Conservation (phyloP, 1,140 invertebrate species). For the Heliothis virescens region DNA sequence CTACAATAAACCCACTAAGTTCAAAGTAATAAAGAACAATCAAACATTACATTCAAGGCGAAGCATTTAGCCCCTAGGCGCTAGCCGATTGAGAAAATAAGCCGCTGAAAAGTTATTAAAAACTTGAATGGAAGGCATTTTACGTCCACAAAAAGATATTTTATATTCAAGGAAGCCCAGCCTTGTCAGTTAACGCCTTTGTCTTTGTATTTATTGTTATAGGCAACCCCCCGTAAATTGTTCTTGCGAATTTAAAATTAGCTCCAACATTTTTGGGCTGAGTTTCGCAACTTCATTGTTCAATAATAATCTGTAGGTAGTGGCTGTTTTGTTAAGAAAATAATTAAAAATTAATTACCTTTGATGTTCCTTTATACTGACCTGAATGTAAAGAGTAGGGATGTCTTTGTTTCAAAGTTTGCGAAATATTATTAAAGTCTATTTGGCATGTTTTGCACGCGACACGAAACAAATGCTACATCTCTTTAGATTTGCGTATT, state of each 20-base stretch:
- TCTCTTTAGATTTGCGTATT: no score
- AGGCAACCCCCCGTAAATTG: slow-evolving; percentile 5
- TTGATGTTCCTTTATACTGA: no score
- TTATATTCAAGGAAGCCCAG: slow-evolving; percentile 8
- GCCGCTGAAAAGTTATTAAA: background rate
- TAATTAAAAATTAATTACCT: slow-evolving; percentile 1
- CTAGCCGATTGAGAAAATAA: background rate
- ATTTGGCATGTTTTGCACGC: no score
- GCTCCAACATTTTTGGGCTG: background rate
- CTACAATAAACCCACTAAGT: background rate
- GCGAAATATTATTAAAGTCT: no score
- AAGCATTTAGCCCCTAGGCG: background rate
- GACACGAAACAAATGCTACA: no score
- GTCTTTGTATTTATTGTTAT: slow-evolving; percentile 29
- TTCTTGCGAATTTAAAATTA: background rate
- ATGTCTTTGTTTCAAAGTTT: no score
- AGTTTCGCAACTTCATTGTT: background rate
- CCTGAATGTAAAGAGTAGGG: no score
- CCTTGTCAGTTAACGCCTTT: slow-evolving; percentile 6
- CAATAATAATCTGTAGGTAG: background rate
- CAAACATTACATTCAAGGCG: background rate
- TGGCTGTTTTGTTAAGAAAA: background rate
- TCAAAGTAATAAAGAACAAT: background rate
- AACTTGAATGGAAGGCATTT: slow-evolving; percentile 7
- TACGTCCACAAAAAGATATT: slow-evolving; percentile 16